phyloP scores from a whole-genome alignment of 2,797 vertebrate genomes.

The Neostethus bicornis region DNA sequence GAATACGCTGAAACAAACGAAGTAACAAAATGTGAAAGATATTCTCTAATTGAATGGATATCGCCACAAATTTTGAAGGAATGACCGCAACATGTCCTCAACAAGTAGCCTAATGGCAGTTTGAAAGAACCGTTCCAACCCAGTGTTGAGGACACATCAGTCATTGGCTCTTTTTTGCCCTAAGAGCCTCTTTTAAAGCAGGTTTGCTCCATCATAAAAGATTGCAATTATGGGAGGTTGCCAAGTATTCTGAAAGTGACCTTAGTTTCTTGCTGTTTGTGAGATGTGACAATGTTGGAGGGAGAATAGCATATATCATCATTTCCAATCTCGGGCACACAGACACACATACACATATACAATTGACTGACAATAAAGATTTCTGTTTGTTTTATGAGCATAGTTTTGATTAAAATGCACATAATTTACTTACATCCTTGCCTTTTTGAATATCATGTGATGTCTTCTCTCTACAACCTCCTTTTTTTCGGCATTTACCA shows the following conservation, averaged over 20 bases:
- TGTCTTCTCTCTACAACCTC: too few relatives aligned
- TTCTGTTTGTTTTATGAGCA: constrained; percentile 32
- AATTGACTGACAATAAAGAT: constrained; percentile 24
- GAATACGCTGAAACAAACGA: constrained; percentile 53
- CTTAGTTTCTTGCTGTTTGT: constrained; percentile 61
- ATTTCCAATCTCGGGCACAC: too few relatives aligned
- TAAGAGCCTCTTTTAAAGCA: constrained; percentile 56
- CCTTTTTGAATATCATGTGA: constrained; percentile 52
- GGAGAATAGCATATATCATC: constrained; percentile 35
- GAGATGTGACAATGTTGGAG: constrained; percentile 48
- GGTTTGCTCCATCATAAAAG: constrained; percentile 69
- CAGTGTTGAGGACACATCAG: constrained; percentile 53
- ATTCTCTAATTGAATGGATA: constrained; percentile 62
- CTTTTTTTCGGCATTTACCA: too few relatives aligned
- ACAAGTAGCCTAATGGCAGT: constrained; percentile 50
- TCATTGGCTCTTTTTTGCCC: constrained; percentile 54
- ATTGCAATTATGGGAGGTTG: constrained; percentile 69
- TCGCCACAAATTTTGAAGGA: constrained; percentile 55
- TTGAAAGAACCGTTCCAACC: constrained; percentile 64
- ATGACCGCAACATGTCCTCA: constrained; percentile 50
- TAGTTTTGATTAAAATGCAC: constrained; percentile 60
- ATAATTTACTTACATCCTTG: constrained; percentile 53
- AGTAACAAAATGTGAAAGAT: constrained; percentile 37
- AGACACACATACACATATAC: constrained; percentile 17
- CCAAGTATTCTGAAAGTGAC: constrained; percentile 80